phyloP scores from a whole-genome alignment of 2,888 invertebrate species.

The Idaea dimidiata region DNA sequence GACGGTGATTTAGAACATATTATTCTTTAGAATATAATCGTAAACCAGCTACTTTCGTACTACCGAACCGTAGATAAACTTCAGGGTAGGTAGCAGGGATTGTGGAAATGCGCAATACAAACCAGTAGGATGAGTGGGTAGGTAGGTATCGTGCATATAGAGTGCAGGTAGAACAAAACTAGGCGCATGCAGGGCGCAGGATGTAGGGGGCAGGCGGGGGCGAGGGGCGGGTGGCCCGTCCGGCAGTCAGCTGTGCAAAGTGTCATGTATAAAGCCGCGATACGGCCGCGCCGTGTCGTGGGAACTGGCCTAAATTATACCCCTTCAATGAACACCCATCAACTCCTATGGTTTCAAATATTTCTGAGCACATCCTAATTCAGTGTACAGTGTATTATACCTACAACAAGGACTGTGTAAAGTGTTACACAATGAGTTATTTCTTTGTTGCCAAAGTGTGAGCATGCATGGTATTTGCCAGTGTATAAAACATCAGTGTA shows the following conservation, averaged over 20 bases:
- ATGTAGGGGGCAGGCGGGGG: conserved; percentile 42
- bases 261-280: conserved; percentile 61
- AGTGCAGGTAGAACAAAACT: conserved; percentile 48
- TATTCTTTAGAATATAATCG: not conserved
- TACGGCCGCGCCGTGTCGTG: conserved; percentile 50
- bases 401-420: not conserved
- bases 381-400: not conserved
- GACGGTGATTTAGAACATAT: conserved; percentile 10
- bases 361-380: conserved; percentile 5
- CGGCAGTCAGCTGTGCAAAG: conserved; percentile 77
- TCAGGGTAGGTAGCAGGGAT: conserved; percentile 2
- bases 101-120: conserved; percentile 25
- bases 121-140: conserved; percentile 29
- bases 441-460: conserved; percentile 25
- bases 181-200: conserved; percentile 51
- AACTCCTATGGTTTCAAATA: conserved; percentile 15
- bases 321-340: conserved; percentile 49
- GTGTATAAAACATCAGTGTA: conserved; percentile 16
- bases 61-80: not conserved
- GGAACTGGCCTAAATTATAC: conserved; percentile 71
- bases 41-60: not conserved
- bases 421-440: conserved; percentile 11
- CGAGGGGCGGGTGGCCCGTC: conserved; percentile 50
- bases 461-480: conserved; percentile 24
- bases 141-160: conserved; percentile 22